Evolutionary conservation across 1,140 invertebrate species (phyloP), one percentile per base, ranked within the genome.

Genomic region (Sarcophaga peregrina): DNA sequence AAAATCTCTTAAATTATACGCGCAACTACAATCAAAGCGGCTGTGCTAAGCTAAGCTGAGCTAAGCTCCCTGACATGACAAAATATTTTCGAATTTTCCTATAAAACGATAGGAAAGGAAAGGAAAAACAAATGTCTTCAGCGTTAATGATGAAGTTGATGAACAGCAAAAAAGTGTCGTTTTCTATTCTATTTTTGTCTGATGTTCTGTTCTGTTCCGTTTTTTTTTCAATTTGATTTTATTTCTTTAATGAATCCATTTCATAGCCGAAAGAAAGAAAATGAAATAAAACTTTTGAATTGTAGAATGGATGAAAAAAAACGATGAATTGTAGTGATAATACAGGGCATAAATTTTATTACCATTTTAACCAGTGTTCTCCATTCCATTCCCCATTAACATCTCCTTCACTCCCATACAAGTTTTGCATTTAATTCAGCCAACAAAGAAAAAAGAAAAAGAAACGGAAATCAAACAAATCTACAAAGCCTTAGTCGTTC

Each of bases 1-100:
- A 78, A 78, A 78, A 78, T 78, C 75, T 78, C 75, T 78, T 78
- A 78, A 78, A 78, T 78, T 50, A 78, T 9, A 78, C n/a, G 25
- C 13, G 10, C 62, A 68, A 4, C n/a, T 68, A 68, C n/a, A 8
- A n/a, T 6, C 17, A 20, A 20, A 37, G 25, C 4, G 25, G 25
- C 25, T 37, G 25, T 37, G 15, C 8, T 20, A n/a, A 17, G n/a
- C 62, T 20, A 3, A 68, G 62, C 54, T 58, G 13, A 13, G 54
- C 54, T n/a, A 13, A 58, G 54, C 25, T 58, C 0, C n/a, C 15
- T 58, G 13, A 15, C 54, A 37, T 37, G 25, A 37, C 4, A 37
- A 37, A 37, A 37, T 37, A 37, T 37, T 37, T 37, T 37, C 25
- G 25, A 37, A n/a, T n/a, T n/a, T n/a, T n/a, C n/a, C n/a, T n/a